A percentile compares a stretch with the other conserved stretches of the same genome.
phyloP scores from a whole-genome alignment of 2,113 vertebrate genomes.

The Alectura lathami region DNA sequence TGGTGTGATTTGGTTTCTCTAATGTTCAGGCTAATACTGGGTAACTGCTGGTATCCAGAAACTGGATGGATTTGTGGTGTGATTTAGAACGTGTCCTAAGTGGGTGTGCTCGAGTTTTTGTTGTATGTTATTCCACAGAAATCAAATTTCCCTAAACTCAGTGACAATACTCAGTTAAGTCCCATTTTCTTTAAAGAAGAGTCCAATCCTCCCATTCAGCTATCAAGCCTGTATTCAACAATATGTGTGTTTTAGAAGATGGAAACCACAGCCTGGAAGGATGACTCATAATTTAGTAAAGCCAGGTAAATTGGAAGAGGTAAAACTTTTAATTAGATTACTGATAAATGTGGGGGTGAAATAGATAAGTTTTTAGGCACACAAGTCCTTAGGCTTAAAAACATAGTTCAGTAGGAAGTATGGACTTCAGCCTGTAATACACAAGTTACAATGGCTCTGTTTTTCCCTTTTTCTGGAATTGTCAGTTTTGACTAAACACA shows the following conservation, averaged over 20 bases:
- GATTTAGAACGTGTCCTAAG: neutral
- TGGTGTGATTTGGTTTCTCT: neutral
- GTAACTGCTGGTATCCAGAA: neutral
- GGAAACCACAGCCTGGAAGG: neutral
- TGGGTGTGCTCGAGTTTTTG: neutral
- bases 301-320: neutral
- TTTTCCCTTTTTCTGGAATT: neutral
- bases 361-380: neutral
- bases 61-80: neutral
- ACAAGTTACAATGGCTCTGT: neutral
- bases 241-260: neutral
- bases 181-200: neutral
- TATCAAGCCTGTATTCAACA: neutral
- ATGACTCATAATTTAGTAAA: neutral
- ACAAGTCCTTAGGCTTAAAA: neutral
- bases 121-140: neutral
- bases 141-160: neutral
- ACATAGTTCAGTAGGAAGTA: neutral
- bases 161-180: neutral
- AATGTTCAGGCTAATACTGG: neutral
- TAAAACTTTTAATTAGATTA: neutral
- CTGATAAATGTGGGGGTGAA: neutral
- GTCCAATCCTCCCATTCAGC: neutral
- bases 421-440: neutral
- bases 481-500: neutral